Base-by-base conservation (phyloP, 2,888 invertebrate genomes). In the Leucophenga maculata region DNA sequence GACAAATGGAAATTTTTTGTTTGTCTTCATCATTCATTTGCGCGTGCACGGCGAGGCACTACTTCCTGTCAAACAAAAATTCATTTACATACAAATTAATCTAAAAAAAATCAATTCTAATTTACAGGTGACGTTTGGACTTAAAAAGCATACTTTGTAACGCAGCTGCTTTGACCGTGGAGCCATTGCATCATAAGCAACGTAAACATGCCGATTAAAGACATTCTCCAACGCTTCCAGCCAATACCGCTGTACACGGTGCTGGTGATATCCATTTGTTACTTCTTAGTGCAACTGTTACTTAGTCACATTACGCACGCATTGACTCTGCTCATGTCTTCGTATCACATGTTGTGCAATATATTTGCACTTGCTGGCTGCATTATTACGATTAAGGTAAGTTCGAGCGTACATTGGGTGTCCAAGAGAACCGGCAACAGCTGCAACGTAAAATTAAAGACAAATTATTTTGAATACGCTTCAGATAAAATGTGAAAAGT, bases 321-420 rank as follows among this genome's bases (percentile, higher is more conserved):
- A 0, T 91, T 98, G 65, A 97, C 97, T 0, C 91, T 98, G 13
- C 92, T 97, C 62, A 94, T 97, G 78, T 96, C 97, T 87, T 94
- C 97, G 11, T 98, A 97, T 89, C 97, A 98, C 89, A 95, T 97
- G 91, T 91, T 98, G 66, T 97, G 97, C 88, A 95, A 98, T 85
- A 94, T 97, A 48, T 92, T 98, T 68, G 96, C 97, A 11, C 91
- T 98, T 68, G 89, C 92, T 54, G 94, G 95, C 44, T 95, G 94
- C 83, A 92, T 95, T 80, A 90, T 94, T 62, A 93, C 95, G 22
- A 92, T 95, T 75, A 93, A 95, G 92, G 95, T 95, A 89, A 89
- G 90, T 83, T 50, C 16, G 14, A n/a, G n/a, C 16, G 50, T 50
- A 3, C 6, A 46, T 1, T 46, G 2, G 4, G 26, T 26, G 2